Evolutionary conservation across 2,113 vertebrate genomes (phyloP).

Genomic region (Puma concolor): DNA sequence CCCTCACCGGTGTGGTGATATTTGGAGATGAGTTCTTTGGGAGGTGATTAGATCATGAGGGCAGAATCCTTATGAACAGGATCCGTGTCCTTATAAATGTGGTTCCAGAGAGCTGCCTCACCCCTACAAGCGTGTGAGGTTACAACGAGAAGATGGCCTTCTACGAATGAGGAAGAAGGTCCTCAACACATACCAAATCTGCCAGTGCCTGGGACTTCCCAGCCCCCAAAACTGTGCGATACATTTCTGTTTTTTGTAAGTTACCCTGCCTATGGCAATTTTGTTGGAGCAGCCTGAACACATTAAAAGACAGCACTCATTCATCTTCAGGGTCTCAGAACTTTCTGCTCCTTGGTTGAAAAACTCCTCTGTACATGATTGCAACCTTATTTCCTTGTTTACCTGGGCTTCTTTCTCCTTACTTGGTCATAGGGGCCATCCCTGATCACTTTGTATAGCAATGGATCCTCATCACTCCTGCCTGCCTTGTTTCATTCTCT

Average conservation of each 20-base stretch:
- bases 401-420: background rate
- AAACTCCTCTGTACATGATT: background rate
- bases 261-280: background rate
- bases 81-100: background rate
- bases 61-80: background rate
- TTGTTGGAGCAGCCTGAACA: background rate
- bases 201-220: background rate
- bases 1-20: background rate
- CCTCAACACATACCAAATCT: background rate
- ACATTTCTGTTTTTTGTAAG: background rate
- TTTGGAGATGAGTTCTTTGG: background rate
- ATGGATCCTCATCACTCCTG: background rate
- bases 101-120: background rate
- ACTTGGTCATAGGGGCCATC: background rate
- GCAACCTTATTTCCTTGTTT: background rate
- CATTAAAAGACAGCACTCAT: background rate
- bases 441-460: background rate
- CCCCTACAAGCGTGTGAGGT: background rate
- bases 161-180: background rate
- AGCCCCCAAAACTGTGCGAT: background rate
- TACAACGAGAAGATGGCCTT: background rate
- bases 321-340: background rate
- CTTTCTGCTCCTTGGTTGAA: background rate
- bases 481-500: background rate
- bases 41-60: background rate